Evolutionary conservation across 2,888 invertebrate species (phyloP).

Genomic region (Acronicta aceris): DNA sequence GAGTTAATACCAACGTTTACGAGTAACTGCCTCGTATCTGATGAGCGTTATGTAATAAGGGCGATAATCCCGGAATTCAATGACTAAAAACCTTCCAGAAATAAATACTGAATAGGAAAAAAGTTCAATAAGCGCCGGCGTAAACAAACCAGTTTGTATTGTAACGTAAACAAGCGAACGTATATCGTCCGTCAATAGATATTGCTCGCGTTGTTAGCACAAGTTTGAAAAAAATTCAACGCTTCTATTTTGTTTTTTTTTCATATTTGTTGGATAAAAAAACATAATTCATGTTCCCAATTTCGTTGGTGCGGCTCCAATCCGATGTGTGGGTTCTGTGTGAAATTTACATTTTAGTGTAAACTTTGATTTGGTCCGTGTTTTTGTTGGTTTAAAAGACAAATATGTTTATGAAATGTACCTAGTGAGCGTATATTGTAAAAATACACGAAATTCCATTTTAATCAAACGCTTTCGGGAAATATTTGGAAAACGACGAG

Average conservation of each 20-base stretch:
- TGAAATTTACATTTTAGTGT: conserved; percentile 26
- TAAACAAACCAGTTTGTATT: conserved; percentile 61
- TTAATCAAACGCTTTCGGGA: not conserved
- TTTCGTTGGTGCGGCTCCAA: conserved; percentile 36
- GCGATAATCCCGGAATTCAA: conserved; percentile 16
- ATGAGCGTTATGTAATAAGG: not conserved
- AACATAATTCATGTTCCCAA: conserved; percentile 38
- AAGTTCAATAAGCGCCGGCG: conserved; percentile 60
- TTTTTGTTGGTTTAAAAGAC: conserved; percentile 8
- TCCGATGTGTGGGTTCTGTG: conserved; percentile 32
- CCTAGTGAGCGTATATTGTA: not conserved
- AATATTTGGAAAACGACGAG: no score
- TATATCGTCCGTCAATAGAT: conserved; percentile 59
- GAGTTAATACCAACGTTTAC: no score
- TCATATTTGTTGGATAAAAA: conserved; percentile 40
- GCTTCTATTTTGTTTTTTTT: conserved; percentile 42
- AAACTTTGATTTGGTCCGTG: conserved; percentile 19
- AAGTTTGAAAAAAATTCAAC: conserved; percentile 46
- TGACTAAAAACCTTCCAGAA: conserved; percentile 31
- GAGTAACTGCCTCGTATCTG: not conserved
- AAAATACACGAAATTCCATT: conserved; percentile 6
- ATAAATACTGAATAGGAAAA: conserved; percentile 54
- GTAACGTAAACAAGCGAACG: conserved; percentile 57
- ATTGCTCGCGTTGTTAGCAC: conserved; percentile 58
- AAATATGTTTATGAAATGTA: not conserved